These are phyloP conservation scores for Argyrosomus regius DNA, from an alignment of 2,797 vertebrate species.

Conservation along the genomic window DNA sequence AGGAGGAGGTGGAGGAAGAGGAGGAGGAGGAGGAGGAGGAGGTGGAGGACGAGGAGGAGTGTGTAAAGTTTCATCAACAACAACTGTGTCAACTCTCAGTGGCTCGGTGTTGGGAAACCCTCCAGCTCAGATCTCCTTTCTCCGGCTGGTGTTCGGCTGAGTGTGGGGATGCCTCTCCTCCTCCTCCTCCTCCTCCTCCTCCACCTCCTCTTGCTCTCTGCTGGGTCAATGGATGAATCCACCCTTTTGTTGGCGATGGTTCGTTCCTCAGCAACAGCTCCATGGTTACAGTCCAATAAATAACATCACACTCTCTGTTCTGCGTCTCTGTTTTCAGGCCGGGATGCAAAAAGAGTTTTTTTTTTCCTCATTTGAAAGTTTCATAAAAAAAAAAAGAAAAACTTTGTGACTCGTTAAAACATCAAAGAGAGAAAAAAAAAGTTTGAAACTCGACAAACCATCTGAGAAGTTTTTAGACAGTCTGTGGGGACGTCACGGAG, in stretches of 20 bases:
- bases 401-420: too few species aligned
- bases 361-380: too few species aligned
- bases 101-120: conserved; percentile 49
- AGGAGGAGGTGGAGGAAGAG: conserved; percentile 40
- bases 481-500: too few species aligned
- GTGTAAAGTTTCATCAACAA: conserved; percentile 76
- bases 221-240: conserved; percentile 87
- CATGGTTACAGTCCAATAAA: conserved; percentile 87
- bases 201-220: conserved; percentile 61
- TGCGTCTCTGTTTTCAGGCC: conserved; percentile 47
- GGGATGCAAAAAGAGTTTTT: conserved; percentile 47
- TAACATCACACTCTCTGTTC: conserved; percentile 83
- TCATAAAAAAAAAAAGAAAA: too few species aligned
- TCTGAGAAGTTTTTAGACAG: too few species aligned
- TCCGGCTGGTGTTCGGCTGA: neutral
- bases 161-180: conserved; percentile 76
- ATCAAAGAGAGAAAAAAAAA: too few species aligned
- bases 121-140: conserved; percentile 50
- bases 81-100: conserved; percentile 67
- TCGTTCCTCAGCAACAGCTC: conserved; percentile 89
- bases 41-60: conserved; percentile 38
- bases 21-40: conserved; percentile 29
- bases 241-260: conserved; percentile 90
- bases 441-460: too few species aligned
- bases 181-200: conserved; percentile 67